Conservation (phyloP, 1,140 invertebrate species). For the Galleria mellonella region DNA sequence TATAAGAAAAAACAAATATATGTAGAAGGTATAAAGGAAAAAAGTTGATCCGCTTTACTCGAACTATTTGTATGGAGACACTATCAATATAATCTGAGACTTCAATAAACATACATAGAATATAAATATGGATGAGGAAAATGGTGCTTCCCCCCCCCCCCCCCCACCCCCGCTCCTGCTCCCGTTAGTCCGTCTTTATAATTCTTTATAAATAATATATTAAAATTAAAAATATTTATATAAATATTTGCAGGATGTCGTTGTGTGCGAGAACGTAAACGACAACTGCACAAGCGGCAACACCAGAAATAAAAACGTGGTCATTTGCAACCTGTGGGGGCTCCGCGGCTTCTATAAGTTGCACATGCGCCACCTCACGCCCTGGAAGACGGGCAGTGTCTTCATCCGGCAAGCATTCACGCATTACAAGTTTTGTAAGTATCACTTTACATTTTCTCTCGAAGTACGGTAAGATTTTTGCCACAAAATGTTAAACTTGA, state of each 20-base stretch:
- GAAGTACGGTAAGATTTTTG: neutral
- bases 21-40: too few relatives aligned
- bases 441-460: neutral
- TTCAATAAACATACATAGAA: too few relatives aligned
- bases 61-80: too few relatives aligned
- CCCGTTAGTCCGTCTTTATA: too few relatives aligned
- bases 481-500: too few relatives aligned
- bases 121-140: too few relatives aligned
- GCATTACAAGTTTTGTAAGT: conserved; percentile 9
- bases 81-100: too few relatives aligned
- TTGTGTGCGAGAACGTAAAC: neutral
- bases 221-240: neutral
- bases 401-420: neutral
- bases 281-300: conserved; percentile 7
- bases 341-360: conserved; percentile 9
- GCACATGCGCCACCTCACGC: conserved; percentile 2
- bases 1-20: too few relatives aligned
- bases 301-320: neutral
- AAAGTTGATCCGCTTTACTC: too few relatives aligned
- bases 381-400: conserved; percentile 8
- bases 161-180: too few relatives aligned
- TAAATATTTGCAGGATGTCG: neutral
- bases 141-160: too few relatives aligned
- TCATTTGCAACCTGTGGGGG: conserved; percentile 7
- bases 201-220: too few relatives aligned